Conservation (phyloP, 2,113 vertebrate species). For the Puma concolor region DNA sequence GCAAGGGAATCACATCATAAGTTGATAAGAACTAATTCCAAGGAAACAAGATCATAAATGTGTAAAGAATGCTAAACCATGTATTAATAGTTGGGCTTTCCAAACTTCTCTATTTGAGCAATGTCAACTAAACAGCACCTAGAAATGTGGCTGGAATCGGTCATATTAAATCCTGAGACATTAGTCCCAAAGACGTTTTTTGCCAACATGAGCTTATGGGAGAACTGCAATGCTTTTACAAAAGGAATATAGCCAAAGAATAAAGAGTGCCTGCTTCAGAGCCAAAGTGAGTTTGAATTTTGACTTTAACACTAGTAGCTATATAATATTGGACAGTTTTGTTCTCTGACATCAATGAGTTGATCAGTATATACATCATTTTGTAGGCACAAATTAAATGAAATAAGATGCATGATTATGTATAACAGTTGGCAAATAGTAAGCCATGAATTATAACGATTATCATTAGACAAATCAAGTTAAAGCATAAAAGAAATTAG, state of each 20-base stretch:
- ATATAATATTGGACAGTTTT: not conserved
- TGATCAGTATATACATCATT: not conserved
- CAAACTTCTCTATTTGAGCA: not conserved
- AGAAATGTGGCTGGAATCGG: not conserved
- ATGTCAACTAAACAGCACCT: not conserved
- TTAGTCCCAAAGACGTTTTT: not conserved
- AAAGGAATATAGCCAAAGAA: conserved; percentile 3
- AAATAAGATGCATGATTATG: not conserved
- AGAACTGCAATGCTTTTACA: not conserved
- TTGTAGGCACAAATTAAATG: not conserved
- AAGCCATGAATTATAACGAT: not conserved
- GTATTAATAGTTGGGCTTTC: not conserved
- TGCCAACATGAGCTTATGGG: not conserved
- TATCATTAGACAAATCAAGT: not conserved
- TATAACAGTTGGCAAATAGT: not conserved
- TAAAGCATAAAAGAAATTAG: not conserved
- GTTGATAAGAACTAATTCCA: conserved; percentile 80
- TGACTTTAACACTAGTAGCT: not conserved
- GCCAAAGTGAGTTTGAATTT: conserved; percentile 5
- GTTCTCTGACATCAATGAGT: not conserved
- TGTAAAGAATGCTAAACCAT: conserved; percentile 80
- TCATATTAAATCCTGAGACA: not conserved
- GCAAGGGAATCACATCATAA: conserved; percentile 77
- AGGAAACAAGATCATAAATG: conserved; percentile 78
- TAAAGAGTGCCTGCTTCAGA: not conserved